Percentiles rank a stretch among this genome's conserved stretches.
Evolutionary conservation across 2,113 vertebrate genomes (phyloP).

Genomic region (Labeo rohita): DNA sequence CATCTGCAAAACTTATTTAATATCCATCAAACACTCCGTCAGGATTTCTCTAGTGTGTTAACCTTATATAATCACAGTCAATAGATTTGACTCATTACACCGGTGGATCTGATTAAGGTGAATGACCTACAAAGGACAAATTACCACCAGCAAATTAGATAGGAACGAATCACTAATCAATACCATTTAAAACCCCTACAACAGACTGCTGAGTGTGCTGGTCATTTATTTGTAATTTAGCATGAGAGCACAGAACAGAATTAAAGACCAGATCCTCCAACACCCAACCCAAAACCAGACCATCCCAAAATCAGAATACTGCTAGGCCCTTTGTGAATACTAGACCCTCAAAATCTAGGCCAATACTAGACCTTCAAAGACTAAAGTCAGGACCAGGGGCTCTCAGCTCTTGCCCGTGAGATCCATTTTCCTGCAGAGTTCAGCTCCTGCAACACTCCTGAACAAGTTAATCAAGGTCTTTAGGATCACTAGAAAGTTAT

Average conservation of each 20-base stretch:
- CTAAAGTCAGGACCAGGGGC: too few species aligned
- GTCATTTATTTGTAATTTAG: background rate
- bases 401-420: too few species aligned
- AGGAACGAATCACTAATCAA: slow-evolving; percentile 65
- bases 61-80: slow-evolving; percentile 46
- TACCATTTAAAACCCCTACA: slow-evolving; percentile 60
- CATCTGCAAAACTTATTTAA: background rate
- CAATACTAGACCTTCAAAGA: background rate
- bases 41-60: background rate
- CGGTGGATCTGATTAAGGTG: slow-evolving; percentile 41
- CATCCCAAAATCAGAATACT: background rate
- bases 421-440: too few species aligned
- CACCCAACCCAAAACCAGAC: background rate
- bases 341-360: background rate
- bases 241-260: background rate
- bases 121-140: slow-evolving; percentile 64
- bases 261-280: background rate
- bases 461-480: too few species aligned
- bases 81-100: slow-evolving; percentile 49
- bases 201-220: slow-evolving; percentile 34
- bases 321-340: background rate
- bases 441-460: too few species aligned
- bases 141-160: slow-evolving; percentile 60
- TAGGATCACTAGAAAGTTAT: too few species aligned
- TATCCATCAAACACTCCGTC: background rate